These are phyloP conservation scores for Odocoileus hemionus DNA, from an alignment of 2,113 vertebrate genomes.

Conservation along the genomic window DNA sequence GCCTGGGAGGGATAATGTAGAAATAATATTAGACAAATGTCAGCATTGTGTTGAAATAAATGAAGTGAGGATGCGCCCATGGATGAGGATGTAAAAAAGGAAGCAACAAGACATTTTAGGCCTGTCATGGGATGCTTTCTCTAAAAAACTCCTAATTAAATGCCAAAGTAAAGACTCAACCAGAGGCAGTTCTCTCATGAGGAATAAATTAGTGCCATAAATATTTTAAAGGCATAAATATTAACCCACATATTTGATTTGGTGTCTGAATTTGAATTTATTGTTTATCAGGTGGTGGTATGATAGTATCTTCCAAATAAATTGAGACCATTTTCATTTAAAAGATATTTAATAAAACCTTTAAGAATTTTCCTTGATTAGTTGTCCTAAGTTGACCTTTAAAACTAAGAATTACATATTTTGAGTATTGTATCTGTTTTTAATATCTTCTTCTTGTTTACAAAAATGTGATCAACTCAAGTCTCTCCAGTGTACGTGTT, in stretches of 20 bases:
- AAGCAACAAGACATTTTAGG: background rate
- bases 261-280: background rate
- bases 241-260: background rate
- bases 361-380: background rate
- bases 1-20: constrained; percentile 35
- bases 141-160: background rate
- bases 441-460: background rate
- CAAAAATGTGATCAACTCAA: constrained; percentile 2
- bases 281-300: background rate
- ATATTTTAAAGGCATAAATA: background rate
- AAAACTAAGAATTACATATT: background rate
- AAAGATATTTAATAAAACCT: background rate
- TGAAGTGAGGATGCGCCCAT: constrained; percentile 7
- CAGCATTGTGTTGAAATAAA: constrained; percentile 52
- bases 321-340: background rate
- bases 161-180: background rate
- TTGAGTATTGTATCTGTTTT: background rate
- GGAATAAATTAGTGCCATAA: background rate
- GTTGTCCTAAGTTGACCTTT: constrained; percentile 40
- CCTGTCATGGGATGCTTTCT: background rate
- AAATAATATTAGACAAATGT: constrained; percentile 57
- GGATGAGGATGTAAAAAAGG: background rate
- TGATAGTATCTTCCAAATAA: background rate
- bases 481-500: background rate
- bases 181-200: background rate